These are phyloP conservation scores for Acronicta alni DNA, from an alignment of 2,888 invertebrate species.

Conservation along the genomic window DNA sequence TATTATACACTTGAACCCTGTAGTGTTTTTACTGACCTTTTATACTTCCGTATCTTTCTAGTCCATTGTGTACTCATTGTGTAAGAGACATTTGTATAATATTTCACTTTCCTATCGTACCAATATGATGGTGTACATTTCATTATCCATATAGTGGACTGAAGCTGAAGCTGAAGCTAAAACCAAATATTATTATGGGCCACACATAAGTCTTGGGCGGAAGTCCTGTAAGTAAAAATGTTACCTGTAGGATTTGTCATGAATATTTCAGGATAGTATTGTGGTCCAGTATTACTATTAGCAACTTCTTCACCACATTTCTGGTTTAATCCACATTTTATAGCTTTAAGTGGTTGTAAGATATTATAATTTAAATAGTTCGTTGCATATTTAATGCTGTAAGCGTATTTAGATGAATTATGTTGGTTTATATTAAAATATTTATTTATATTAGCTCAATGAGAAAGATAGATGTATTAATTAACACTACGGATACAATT, in stretches of 20 bases:
- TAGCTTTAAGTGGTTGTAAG: constrained; percentile 50
- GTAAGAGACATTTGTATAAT: constrained; percentile 41
- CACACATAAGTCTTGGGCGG: not conserved
- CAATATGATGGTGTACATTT: constrained; percentile 16
- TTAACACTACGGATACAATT: constrained; percentile 15
- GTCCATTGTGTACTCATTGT: constrained; percentile 59
- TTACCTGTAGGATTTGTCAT: not conserved
- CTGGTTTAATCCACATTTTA: constrained; percentile 36
- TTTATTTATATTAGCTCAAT: constrained; percentile 21
- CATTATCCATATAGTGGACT: constrained; percentile 28
- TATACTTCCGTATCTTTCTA: constrained; percentile 80
- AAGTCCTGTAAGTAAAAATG: too few species aligned
- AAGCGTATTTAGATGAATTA: constrained; percentile 35
- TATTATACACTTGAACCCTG: constrained; percentile 80
- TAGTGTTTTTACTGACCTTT: constrained; percentile 87
- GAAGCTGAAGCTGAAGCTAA: constrained; percentile 24
- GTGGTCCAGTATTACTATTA: constrained; percentile 10
- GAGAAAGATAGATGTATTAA: constrained; percentile 1
- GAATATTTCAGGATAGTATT: not conserved
- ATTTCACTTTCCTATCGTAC: constrained; percentile 21
- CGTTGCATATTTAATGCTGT: constrained; percentile 41
- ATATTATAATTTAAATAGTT: constrained; percentile 49
- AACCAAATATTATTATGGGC: constrained; percentile 27
- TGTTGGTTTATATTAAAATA: constrained; percentile 21
- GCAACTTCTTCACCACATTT: constrained; percentile 16